Base-by-base conservation (phyloP, 2,888 invertebrate species). In the Sclerodermus sp. region DNA sequence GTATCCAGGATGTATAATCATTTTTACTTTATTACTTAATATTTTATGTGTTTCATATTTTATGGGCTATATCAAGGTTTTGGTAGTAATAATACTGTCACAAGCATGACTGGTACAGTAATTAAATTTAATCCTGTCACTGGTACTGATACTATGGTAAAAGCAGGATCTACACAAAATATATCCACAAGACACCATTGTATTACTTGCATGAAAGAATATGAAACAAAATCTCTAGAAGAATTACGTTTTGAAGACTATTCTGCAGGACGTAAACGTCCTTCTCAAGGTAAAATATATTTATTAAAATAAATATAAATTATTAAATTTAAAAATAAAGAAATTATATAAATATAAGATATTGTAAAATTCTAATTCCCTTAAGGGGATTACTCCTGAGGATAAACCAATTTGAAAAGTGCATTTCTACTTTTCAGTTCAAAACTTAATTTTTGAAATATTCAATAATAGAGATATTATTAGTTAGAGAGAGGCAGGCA, bases 171-270 rank as follows among this genome's bases (percentile, higher is more conserved):
- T 1, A 86, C 90, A 1, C 89, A 88, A 71, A 91, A 84, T 58
- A 94, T 99, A 59, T 92, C 87, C 66, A 98, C 96, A 0, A 89
- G 93, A 66, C 95, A 96, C 74, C 93, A 96, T 74, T 97, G 97
- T 77, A 97, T 99, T 53, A 96, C 96, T 0, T 94, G 94, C 51
- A 99, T 99, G 99, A 96, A 96, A 81, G 96, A 98, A 74, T 99
- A 98, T 74, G 97, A 98, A 71, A 79, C 77, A 42, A 99, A 98
- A 77, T 94, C 94, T 0, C 79, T 98, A 17, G 99, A 99, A 79
- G 99, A 99, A 76, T 80, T 99, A 3, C 85, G 98, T 9, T 81
- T 90, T 47, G 98, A 98, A 72, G 98, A 99, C 79, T 99, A 99
- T 76, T 79, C 85, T 17, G 91, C 91, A 0, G 93, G 93, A 45